Evolutionary conservation across 2,113 vertebrate genomes (phyloP).

Genomic region (Hiodon alosoides): DNA sequence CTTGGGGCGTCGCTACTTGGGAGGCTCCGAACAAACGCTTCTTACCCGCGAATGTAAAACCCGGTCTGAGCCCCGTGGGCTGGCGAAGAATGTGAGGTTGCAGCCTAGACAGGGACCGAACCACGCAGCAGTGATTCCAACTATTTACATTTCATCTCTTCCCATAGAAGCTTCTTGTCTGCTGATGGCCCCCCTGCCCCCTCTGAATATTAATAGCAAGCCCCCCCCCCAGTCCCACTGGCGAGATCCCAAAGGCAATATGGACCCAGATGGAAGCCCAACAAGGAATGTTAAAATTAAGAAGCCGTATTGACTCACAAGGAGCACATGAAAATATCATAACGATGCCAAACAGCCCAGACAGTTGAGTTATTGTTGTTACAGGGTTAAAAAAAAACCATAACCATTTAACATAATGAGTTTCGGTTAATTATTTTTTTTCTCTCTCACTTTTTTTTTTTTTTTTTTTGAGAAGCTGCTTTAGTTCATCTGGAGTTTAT

Average conservation of each 20-base stretch:
- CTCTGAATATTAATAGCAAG: constrained; percentile 38
- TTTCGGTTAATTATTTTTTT: not conserved
- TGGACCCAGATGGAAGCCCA: constrained; percentile 32
- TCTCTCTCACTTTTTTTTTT: not conserved
- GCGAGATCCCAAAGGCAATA: constrained; percentile 49
- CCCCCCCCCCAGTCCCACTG: constrained; percentile 32
- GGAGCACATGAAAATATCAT: not conserved
- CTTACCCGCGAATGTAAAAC: constrained; percentile 6
- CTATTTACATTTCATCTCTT: constrained; percentile 58
- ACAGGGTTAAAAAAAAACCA: not conserved
- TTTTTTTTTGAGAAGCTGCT: not conserved
- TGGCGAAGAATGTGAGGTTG: constrained; percentile 51
- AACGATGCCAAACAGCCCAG: not conserved
- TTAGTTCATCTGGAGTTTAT: not conserved
- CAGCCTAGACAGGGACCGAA: constrained; percentile 42
- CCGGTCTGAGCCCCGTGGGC: constrained; percentile 28
- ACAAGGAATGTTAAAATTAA: constrained; percentile 29
- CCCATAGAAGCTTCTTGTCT: constrained; percentile 57
- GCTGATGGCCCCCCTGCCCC: constrained; percentile 12
- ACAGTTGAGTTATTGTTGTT: not conserved
- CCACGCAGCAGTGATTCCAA: constrained; percentile 51
- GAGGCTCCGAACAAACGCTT: constrained; percentile 26
- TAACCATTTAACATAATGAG: not conserved
- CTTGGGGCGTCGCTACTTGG: constrained; percentile 30
- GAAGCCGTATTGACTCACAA: not conserved